A percentile compares a stretch with the other conserved stretches of the same genome.
phyloP scores from a whole-genome alignment of 2,113 vertebrate species.

The Sander lucioperca region DNA sequence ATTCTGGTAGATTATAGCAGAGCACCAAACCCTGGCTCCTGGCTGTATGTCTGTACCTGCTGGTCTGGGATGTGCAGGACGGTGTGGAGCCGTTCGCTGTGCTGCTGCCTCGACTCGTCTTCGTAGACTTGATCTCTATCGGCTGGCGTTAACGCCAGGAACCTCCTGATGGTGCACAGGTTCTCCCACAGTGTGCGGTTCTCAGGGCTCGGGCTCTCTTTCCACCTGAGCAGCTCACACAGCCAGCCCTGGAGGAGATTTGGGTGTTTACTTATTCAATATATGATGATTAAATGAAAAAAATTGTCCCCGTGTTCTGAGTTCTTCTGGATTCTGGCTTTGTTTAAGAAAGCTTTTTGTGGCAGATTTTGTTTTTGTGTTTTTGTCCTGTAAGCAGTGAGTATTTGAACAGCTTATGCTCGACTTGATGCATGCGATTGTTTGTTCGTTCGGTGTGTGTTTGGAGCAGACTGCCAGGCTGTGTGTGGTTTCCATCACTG shows the following conservation, averaged over 20 bases:
- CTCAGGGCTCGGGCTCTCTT: conserved; percentile 93
- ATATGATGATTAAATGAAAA: neutral
- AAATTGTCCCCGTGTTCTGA: too few relatives aligned
- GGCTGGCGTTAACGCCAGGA: conserved; percentile 88
- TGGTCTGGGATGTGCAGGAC: conserved; percentile 89
- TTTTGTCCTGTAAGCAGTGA: neutral
- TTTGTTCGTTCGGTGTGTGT: neutral
- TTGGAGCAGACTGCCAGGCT: neutral
- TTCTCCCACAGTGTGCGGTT: conserved; percentile 98
- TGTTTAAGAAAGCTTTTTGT: neutral
- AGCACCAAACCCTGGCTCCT: neutral
- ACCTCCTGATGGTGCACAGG: conserved; percentile 93
- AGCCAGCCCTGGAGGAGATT: conserved; percentile 89
- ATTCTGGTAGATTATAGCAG: neutral
- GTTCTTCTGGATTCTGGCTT: too few relatives aligned
- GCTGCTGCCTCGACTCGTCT: conserved; percentile 92
- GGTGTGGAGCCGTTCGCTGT: conserved; percentile 90
- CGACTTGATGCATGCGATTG: neutral
- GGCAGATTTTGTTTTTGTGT: neutral
- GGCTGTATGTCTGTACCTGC: conserved; percentile 69
- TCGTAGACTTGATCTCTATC: conserved; percentile 92
- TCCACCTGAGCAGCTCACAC: conserved; percentile 95
- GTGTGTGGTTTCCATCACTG: neutral
- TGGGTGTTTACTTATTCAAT: neutral
- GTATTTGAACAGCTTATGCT: neutral